These are phyloP conservation scores for Sciurus vulgaris DNA, from an alignment of 2,797 vertebrate species.

Conservation along the genomic window DNA sequence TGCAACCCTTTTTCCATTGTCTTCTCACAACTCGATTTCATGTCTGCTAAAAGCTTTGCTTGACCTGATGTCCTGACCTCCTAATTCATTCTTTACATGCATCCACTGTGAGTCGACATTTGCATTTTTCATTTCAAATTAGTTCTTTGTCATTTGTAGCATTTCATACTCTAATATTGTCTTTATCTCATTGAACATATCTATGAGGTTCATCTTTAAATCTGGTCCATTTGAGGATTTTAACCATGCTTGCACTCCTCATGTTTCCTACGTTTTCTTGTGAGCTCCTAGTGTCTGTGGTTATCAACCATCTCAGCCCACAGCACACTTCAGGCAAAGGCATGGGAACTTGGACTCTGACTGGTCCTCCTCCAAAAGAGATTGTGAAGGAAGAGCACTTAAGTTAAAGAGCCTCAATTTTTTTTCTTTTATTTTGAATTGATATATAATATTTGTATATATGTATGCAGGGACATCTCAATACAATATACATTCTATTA, in stretches of 20 bases:
- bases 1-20: too few relatives aligned
- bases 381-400: not conserved
- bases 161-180: not conserved
- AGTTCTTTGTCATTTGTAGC: not conserved
- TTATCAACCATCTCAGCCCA: not conserved
- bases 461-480: not conserved
- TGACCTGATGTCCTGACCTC: not conserved
- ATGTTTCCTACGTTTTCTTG: not conserved
- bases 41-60: not conserved
- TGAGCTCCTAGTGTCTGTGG: not conserved
- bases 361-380: not conserved
- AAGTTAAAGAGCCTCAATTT: not conserved
- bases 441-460: not conserved
- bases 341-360: not conserved
- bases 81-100: not conserved
- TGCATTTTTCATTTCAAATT: not conserved
- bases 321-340: not conserved
- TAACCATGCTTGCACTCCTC: not conserved
- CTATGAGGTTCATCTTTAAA: not conserved
- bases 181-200: not conserved
- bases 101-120: not conserved
- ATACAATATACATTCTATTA: not conserved
- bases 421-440: not conserved
- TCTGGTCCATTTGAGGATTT: not conserved
- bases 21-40: not conserved